phyloP scores from a whole-genome alignment of 2,797 vertebrate species.

The Taeniopygia guttata region DNA sequence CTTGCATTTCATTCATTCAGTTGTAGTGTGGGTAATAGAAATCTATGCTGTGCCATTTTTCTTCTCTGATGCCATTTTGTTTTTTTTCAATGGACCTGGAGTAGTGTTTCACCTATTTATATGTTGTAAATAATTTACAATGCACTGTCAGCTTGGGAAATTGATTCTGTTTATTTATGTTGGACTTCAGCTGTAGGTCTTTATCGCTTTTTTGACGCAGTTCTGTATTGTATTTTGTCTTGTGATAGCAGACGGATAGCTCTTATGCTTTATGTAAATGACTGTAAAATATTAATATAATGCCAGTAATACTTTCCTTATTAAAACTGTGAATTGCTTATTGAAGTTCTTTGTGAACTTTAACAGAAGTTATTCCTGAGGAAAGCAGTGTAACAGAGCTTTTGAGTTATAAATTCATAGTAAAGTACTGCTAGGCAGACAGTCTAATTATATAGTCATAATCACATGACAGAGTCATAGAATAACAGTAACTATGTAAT shows the following conservation, averaged over 20 bases:
- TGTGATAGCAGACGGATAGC: not conserved
- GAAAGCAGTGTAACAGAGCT: not conserved
- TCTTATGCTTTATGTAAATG: not conserved
- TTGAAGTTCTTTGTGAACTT: not conserved
- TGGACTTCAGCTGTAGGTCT: slow-evolving; percentile 7
- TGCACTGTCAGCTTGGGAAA: slow-evolving; percentile 8
- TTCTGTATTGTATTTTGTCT: rapidly evolving
- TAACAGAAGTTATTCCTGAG: not conserved
- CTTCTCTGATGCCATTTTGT: slow-evolving; percentile 66
- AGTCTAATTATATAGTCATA: not conserved
- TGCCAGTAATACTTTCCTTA: not conserved
- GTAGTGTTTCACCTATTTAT: slow-evolving; percentile 72
- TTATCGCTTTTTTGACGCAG: not conserved
- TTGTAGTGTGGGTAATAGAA: slow-evolving; percentile 62
- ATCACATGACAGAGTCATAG: not conserved
- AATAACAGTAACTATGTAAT: not conserved
- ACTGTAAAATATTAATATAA: not conserved
- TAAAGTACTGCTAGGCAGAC: not conserved
- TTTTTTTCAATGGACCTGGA: slow-evolving; percentile 71
- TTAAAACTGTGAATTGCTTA: not conserved
- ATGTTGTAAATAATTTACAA: slow-evolving; percentile 65
- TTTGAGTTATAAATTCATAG: not conserved
- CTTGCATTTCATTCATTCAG: slow-evolving; percentile 72
- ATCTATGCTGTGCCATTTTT: slow-evolving; percentile 67
- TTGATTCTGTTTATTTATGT: slow-evolving; percentile 4